Base-by-base conservation (phyloP, 2,113 vertebrate genomes). In the Pterophyllum scalare region DNA sequence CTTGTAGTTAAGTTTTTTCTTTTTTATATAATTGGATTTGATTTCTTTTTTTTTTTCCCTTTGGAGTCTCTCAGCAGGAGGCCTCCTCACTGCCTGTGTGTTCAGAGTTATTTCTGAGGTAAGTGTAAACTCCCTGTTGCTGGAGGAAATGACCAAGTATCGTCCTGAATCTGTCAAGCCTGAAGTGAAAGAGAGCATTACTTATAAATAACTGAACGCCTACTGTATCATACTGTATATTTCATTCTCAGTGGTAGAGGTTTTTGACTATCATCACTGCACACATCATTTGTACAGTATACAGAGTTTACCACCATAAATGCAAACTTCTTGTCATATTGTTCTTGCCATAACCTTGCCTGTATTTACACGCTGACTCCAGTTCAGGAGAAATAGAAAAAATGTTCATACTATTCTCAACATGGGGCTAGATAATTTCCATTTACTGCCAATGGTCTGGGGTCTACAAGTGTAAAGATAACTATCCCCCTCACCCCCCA, bases 91-190 rank as follows among this genome's bases (percentile, higher is more conserved):
- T 49, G 64, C 38, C 65, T 72, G 65, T 72, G 65, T 72, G 65
- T 52, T 74, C 19, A 59, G 57, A 62, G 24, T 65, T 38, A 24
- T 81, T 77, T 86, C 83, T 77, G 74, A 72, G n/a, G 84, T 80
- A 84, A 58, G 65, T 52, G 65, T 72, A 72, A 72, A 72, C 65
- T 72, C 65, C 43, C 28, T 59, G 65, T 79, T 2, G 20, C 75
- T 60, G 46, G 19, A 59, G 54, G 67, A 61, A 61, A 75, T 56
- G 19, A 59, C 33, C 38, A 12, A 64, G 26, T 49, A 61, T 49
- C 10, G 7, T 35, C 24, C 40, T 56, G 40, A 28, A 59, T 58
- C 58, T 64, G 79, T 75, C 22, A 59, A 33, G 31, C 52, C 22
- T 28, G 9, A 40, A 17, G 26, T 80, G 22, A 24, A 17, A 74